These are phyloP conservation scores for Hypomesus transpacificus DNA, from an alignment of 2,113 vertebrate species.

Conservation along the genomic window DNA sequence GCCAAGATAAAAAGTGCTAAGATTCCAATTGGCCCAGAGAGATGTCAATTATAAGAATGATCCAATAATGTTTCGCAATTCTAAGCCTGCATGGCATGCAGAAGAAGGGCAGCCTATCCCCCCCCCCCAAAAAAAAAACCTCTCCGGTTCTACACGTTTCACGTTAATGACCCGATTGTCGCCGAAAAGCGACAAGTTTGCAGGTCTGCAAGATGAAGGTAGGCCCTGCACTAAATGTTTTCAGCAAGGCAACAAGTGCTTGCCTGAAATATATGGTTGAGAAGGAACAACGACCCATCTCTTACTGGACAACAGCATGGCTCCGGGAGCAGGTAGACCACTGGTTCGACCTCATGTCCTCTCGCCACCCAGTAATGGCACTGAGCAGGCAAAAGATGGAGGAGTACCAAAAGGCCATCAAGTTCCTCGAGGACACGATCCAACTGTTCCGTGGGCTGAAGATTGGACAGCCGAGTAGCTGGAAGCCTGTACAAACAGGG, in stretches of 20 bases:
- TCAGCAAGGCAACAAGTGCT: conserved; percentile 28
- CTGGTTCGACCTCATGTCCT: conserved; percentile 30
- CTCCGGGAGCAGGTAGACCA: conserved; percentile 23
- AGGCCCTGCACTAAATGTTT: conserved; percentile 15
- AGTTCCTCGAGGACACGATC: conserved; percentile 8
- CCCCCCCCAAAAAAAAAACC: too few relatives aligned
- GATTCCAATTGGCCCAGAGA: too few relatives aligned
- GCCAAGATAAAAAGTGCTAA: too few relatives aligned
- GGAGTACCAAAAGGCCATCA: conserved; percentile 19
- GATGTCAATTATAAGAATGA: too few relatives aligned
- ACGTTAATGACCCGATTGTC: too few relatives aligned
- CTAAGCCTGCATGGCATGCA: too few relatives aligned
- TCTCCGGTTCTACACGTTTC: too few relatives aligned
- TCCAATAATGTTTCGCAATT: too few relatives aligned
- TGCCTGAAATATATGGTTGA: conserved; percentile 22
- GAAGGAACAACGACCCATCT: conserved; percentile 10
- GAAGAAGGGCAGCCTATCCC: too few relatives aligned
- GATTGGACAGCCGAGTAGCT: conserved; percentile 16
- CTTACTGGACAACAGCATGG: background rate
- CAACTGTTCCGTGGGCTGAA: background rate
- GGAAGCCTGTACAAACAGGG: conserved; percentile 12
- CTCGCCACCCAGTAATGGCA: conserved; percentile 16
- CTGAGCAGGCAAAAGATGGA: conserved; percentile 23
- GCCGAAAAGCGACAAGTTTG: too few relatives aligned
- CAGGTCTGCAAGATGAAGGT: conserved; percentile 28